These are phyloP conservation scores for Mus pahari DNA, from an alignment of 2,113 vertebrate species.

Conservation along the genomic window DNA sequence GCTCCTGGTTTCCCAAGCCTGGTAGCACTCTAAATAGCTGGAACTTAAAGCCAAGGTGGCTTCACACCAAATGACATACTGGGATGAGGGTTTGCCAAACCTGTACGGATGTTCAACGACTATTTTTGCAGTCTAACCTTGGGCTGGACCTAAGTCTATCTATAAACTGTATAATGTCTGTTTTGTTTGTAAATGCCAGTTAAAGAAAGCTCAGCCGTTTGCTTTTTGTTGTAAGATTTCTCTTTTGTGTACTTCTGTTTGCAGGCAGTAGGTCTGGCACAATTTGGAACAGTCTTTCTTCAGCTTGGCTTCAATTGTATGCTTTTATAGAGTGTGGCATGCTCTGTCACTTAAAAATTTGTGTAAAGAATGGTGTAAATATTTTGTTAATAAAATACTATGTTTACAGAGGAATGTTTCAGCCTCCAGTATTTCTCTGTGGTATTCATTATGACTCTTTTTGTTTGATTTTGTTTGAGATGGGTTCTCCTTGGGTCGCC, in stretches of 20 bases:
- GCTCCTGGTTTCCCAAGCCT: conserved; percentile 76
- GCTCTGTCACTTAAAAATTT: conserved; percentile 83
- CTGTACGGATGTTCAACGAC: conserved; percentile 80
- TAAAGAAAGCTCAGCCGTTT: conserved; percentile 78
- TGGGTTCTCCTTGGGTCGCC: not conserved
- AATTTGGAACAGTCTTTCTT: conserved; percentile 81
- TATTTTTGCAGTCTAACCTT: conserved; percentile 88
- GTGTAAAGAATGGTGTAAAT: conserved; percentile 90
- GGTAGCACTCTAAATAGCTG: conserved; percentile 79
- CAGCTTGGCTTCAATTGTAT: conserved; percentile 80
- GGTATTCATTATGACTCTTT: not conserved
- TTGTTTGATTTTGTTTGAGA: not conserved
- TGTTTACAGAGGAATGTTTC: conserved; percentile 82
- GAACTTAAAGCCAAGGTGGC: conserved; percentile 69
- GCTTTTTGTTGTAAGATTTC: conserved; percentile 76
- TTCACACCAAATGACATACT: conserved; percentile 80
- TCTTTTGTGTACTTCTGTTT: conserved; percentile 70
- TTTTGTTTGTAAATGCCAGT: conserved; percentile 88
- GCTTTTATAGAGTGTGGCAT: conserved; percentile 84
- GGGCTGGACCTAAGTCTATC: conserved; percentile 92
- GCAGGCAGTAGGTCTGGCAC: conserved; percentile 79
- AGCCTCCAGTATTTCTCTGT: conserved; percentile 65
- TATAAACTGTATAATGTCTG: conserved; percentile 84
- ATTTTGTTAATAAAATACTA: conserved; percentile 93
- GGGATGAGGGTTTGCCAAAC: conserved; percentile 79